phyloP scores from a whole-genome alignment of 2,797 vertebrate genomes.

The Anabacerthia variegaticeps region DNA sequence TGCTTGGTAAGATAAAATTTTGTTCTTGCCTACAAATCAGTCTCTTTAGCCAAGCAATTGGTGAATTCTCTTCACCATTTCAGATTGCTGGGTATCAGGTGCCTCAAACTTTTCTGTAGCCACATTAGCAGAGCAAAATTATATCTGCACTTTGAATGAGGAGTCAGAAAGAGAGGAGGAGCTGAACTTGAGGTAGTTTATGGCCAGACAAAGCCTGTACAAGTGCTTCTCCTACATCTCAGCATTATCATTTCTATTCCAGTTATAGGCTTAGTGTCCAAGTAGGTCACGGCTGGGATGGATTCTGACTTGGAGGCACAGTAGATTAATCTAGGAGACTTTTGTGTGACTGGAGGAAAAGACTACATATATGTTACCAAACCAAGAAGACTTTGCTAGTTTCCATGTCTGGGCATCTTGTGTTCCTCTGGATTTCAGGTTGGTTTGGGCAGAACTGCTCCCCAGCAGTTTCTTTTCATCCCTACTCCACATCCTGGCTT shows the following conservation, averaged over 20 bases:
- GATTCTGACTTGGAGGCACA: neutral
- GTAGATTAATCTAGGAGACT: neutral
- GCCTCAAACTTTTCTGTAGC: neutral
- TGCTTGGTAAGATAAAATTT: neutral
- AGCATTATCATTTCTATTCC: neutral
- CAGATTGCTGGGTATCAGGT: neutral
- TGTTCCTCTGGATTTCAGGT: neutral
- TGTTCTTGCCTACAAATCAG: neutral
- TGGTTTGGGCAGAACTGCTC: accelerated
- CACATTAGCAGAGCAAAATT: neutral
- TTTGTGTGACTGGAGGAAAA: neutral
- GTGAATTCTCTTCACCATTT: neutral
- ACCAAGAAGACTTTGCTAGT: neutral
- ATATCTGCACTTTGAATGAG: neutral
- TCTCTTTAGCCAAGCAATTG: neutral
- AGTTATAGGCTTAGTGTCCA: neutral
- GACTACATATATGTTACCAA: neutral
- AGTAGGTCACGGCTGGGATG: neutral
- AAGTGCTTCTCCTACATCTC: neutral
- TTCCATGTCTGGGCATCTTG: neutral
- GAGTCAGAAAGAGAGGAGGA: neutral
- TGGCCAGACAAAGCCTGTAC: neutral
- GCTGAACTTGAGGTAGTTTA: neutral
- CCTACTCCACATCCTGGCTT: neutral
- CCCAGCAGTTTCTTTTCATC: neutral